phyloP scores from a whole-genome alignment of 53 echinoderm and acorn worm species.

The Arbacia lixula region DNA sequence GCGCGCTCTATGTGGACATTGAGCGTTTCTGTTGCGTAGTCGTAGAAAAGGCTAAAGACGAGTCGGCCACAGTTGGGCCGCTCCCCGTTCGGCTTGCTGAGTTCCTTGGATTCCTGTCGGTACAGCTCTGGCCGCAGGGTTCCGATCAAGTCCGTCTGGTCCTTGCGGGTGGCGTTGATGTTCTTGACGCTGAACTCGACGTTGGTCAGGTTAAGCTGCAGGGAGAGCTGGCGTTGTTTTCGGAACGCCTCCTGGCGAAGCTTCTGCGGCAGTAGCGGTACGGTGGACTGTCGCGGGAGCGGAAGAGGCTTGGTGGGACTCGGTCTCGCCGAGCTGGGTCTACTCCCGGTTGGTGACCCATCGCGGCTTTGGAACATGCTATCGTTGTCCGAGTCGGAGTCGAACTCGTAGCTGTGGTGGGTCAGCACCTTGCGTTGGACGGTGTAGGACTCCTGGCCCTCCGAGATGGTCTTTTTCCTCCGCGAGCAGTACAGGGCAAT shows the following conservation, averaged over 20 bases:
- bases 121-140: constrained; percentile 88
- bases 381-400: constrained; percentile 92
- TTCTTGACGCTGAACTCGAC: constrained; percentile 97
- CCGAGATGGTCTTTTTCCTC: constrained; percentile 70
- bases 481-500: constrained; percentile 82
- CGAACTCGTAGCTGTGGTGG: constrained; percentile 80
- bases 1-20: constrained; percentile 88
- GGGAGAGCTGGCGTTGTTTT: constrained; percentile 86
- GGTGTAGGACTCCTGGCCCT: constrained; percentile 75
- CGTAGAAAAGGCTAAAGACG: constrained; percentile 86
- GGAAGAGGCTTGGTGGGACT: constrained; percentile 53
- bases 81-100: constrained; percentile 56
- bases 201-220: constrained; percentile 92
- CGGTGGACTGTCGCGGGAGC: constrained; percentile 86
- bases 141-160: constrained; percentile 86
- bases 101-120: constrained; percentile 77
- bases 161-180: constrained; percentile 67
- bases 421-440: constrained; percentile 84
- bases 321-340: constrained; percentile 57
- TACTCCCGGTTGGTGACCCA: constrained; percentile 56
- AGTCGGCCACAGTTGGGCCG: constrained; percentile 75
- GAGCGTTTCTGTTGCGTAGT: constrained; percentile 87
- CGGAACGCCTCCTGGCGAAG: constrained; percentile 90
- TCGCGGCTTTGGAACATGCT: constrained; percentile 73
- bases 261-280: constrained; percentile 86